Percentiles rank a stretch among this genome's conserved stretches.
These are phyloP conservation scores for Caenorhabditis imperialis DNA, from an alignment of 2,888 invertebrate genomes.

Conservation along the genomic window DNA sequence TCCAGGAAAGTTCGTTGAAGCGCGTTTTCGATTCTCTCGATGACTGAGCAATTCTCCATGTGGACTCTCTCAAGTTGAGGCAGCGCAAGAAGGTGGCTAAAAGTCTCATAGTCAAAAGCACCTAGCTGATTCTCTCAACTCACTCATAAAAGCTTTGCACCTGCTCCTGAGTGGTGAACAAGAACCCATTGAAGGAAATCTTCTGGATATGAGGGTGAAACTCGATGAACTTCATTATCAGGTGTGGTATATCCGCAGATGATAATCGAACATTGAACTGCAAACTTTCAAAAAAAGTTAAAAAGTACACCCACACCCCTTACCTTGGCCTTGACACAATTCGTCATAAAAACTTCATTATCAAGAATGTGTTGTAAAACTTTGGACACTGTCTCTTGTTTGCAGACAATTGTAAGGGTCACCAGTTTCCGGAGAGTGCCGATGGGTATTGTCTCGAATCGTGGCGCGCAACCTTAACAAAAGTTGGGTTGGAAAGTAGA, in stretches of 20 bases:
- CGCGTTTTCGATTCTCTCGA: conserved; percentile 34
- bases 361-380: conserved; percentile 32
- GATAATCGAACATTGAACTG: conserved; percentile 41
- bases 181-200: conserved; percentile 39
- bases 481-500: neutral
- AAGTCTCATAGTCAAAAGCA: neutral
- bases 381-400: conserved; percentile 40
- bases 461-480: conserved; percentile 26
- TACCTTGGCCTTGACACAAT: conserved; percentile 47
- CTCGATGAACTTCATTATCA: conserved; percentile 37
- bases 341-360: conserved; percentile 27
- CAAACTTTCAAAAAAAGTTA: conserved; percentile 5
- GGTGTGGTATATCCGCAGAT: conserved; percentile 24
- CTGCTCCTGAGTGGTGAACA: conserved; percentile 42
- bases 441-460: conserved; percentile 32
- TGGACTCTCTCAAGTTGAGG: conserved; percentile 26
- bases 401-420: conserved; percentile 33
- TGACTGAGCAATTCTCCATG: conserved; percentile 43
- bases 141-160: conserved; percentile 42
- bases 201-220: conserved; percentile 36
- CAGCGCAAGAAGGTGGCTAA: conserved; percentile 33
- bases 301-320: neutral
- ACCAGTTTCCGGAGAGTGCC: conserved; percentile 25
- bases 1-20: conserved; percentile 27
- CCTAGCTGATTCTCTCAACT: neutral